Evolutionary conservation across 2,888 invertebrate genomes (phyloP), one percentile per base, ranked within the genome.

Genomic region (Proisotoma minuta): DNA sequence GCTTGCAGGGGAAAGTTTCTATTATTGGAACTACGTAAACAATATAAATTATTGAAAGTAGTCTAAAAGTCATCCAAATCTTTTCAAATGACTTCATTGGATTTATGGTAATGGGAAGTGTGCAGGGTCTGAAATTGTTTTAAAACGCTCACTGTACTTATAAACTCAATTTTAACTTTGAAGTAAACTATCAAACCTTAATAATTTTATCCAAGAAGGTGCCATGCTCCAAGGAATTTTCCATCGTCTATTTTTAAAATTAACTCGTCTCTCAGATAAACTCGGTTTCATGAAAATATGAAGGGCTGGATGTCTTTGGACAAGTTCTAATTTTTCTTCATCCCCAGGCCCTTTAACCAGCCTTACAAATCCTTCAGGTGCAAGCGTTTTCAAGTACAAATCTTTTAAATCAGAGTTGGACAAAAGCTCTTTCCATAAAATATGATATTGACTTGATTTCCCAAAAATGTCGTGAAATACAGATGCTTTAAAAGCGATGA

Each of bases 1-100:
- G 51, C 28, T 67, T 66, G 12, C 50, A 23, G 3, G 69, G 60
- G 39, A 62, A 66, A 22, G 69, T 66, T 61, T 66, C 66, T 12
- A 61, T 24, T 12, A 65, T 29, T 3, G 66, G 66, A 26, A 69
- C 27, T 23, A 57, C 34, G 24, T 66, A 34, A 1, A 60, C 22
- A 10, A 20, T 47, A 1, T 56, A 10, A 24, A 58, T 24, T 2
- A 61, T 56, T 2, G 49, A 12, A 20, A 23, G 1, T 12, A 63
- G 53, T 15, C 65, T 57, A n/a, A 65, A 24, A 12, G 26, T 18
- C 51, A 63, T 61, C 65, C 63, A 68, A 8, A 28, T 23, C 52
- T 51, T 40, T 58, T 43, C 43, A n/a, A 43, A 43, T n/a, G 43
- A 43, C 18, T 12, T 43, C 43, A 43, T 43, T 5, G 43, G 43